Percentiles rank a stretch among this genome's conserved stretches.
These are phyloP conservation scores for Synergus itoensis DNA, from an alignment of 2,888 invertebrate species.

Conservation along the genomic window DNA sequence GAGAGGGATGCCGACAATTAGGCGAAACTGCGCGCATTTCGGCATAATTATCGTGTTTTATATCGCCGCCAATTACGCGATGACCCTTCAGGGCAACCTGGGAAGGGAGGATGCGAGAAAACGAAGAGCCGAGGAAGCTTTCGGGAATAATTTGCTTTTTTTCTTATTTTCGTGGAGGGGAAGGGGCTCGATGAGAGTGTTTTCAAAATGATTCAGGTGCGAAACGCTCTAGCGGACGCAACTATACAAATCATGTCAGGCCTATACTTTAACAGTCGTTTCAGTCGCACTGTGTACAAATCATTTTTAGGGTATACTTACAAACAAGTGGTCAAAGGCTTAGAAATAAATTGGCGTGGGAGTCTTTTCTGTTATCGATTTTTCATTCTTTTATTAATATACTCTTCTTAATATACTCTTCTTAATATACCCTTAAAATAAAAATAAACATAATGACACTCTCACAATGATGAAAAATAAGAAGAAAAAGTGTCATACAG, in stretches of 20 bases:
- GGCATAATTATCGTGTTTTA: constrained; percentile 71
- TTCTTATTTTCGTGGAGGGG: constrained; percentile 44
- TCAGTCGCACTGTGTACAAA: constrained; percentile 70
- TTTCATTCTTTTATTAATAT: no score
- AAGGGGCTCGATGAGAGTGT: constrained; percentile 48
- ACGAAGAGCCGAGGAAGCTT: constrained; percentile 45
- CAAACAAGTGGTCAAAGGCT: constrained; percentile 44
- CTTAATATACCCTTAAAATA: background rate
- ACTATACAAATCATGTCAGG: constrained; percentile 66
- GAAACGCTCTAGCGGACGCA: constrained; percentile 49
- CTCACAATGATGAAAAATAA: background rate
- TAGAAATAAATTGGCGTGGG: constrained; percentile 51
- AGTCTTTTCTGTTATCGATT: constrained; percentile 8
- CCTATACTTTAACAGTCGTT: constrained; percentile 65
- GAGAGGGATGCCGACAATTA: constrained; percentile 68
- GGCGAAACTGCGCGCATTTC: constrained; percentile 62
- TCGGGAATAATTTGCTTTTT: constrained; percentile 47
- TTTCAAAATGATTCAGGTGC: constrained; percentile 52
- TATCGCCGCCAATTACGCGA: constrained; percentile 63
- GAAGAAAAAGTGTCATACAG: constrained; percentile 17
- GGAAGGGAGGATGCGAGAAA: background rate
- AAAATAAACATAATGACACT: background rate
- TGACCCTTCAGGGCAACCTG: constrained; percentile 64
- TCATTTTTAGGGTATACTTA: constrained; percentile 72
- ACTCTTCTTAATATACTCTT: no score